Base-by-base conservation (phyloP, 2,888 invertebrate genomes). In the Plebejus argus region DNA sequence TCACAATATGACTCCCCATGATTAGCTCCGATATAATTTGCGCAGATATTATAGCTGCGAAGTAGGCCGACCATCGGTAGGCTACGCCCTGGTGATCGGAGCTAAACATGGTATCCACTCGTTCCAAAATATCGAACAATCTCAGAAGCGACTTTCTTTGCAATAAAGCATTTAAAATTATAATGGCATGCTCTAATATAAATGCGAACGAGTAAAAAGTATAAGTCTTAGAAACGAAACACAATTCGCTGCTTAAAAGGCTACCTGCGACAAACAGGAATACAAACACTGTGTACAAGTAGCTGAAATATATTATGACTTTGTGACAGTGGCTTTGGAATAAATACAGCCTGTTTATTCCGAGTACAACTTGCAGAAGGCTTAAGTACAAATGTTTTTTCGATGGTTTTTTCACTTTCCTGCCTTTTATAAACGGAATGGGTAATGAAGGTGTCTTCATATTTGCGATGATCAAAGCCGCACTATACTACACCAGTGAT, bases 331-430 rank as follows among this genome's bases (percentile, higher is more conserved):
- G 8, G n/a, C 45, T 45, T 45, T 72, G 8, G n/a, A 72, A 72
- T 45, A 72, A 39, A 39, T 72, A 45, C n/a, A 72, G 39, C 20
- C 72, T 72, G 45, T 72, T 72, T 72, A 72, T 45, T 12, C 72
- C 72, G 20, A 72, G 15, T 72, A 45, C 20, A 23, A 72, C 45
- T 72, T 72, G 39, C 39, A 72, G 45, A 72, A 20, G 45, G 39
- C 39, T 20, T 45, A 72, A 20, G 12, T 20, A 45, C 15, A 10
- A 12, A 23, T 23, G 12, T 72, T 72, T 35, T 39, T 72, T 45
- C 45, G 20, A 72, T 45, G 45, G 20, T 18, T 66, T 1, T 12
- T n/a, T 45, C 23, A 12, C 72, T 72, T 20, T 39, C 23, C 12
- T 45, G 28, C 45, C 20, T 45, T 72, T 72, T 72, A 45, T 45